These are phyloP conservation scores for Chlamydotis undulata DNA, from an alignment of 2,113 vertebrate genomes.

Conservation along the genomic window DNA sequence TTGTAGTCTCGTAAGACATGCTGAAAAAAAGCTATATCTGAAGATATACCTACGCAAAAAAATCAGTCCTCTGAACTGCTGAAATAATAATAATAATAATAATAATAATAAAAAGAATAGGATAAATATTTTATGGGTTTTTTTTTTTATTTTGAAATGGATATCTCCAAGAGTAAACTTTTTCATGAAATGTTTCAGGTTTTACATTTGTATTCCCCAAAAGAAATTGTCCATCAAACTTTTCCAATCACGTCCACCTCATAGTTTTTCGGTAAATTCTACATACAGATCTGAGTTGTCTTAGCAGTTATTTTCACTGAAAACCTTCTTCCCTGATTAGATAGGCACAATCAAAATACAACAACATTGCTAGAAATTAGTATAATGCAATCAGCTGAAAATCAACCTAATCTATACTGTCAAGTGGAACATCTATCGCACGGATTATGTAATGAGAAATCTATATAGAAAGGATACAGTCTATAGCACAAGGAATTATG, in stretches of 20 bases:
- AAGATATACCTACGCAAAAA: neutral
- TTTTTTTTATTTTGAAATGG: neutral
- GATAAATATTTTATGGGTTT: too few species aligned
- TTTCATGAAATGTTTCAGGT: neutral
- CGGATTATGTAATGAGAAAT: neutral
- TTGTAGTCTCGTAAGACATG: neutral
- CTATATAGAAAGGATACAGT: neutral
- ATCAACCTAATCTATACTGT: neutral
- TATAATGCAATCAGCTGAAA: slow-evolving; percentile 21
- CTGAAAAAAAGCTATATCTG: neutral
- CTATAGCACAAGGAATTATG: neutral
- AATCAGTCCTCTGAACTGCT: neutral
- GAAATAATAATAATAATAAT: neutral
- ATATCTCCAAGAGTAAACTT: neutral
- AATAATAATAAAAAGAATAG: too few species aligned
- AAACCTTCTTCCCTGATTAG: neutral
- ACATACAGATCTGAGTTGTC: neutral
- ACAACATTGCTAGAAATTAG: neutral
- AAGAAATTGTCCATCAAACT: neutral
- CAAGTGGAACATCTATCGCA: neutral
- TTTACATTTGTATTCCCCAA: neutral
- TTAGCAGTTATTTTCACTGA: neutral
- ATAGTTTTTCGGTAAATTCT: neutral
- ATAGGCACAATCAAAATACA: neutral
- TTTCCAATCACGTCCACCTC: neutral